phyloP scores from a whole-genome alignment of 2,888 invertebrate genomes.

The Drosophila neonasuta region DNA sequence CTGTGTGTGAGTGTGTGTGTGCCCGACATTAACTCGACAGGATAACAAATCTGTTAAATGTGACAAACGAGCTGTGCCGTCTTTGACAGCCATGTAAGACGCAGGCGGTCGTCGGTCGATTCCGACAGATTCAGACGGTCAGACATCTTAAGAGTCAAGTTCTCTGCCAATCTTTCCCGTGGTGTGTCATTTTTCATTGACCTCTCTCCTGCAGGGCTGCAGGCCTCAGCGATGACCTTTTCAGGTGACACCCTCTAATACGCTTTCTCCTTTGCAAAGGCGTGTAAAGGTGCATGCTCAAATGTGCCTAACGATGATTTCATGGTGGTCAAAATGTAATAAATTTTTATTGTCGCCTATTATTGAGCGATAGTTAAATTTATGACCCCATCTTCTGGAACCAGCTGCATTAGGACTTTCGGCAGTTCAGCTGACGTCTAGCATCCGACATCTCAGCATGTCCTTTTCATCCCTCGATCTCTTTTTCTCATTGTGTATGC shows the following conservation, averaged over 20 bases:
- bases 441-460: conserved; percentile 28
- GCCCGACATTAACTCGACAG: conserved; percentile 82
- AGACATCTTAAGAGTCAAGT: conserved; percentile 64
- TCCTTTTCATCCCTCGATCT: conserved; percentile 20
- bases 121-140: conserved; percentile 10
- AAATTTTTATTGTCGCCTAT: conserved; percentile 76
- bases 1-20: conserved; percentile 49
- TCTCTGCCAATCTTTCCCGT: conserved; percentile 41
- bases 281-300: conserved; percentile 48
- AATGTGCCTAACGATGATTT: conserved; percentile 79
- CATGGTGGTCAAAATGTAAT: conserved; percentile 82
- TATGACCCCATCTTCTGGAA: conserved; percentile 54
- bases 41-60: conserved; percentile 82
- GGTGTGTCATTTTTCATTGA: conserved; percentile 69
- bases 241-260: conserved; percentile 33
- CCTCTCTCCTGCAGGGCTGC: conserved; percentile 47
- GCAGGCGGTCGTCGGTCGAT: conserved; percentile 27
- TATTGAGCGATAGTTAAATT: conserved; percentile 73
- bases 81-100: conserved; percentile 64
- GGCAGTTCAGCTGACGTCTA: conserved; percentile 3
- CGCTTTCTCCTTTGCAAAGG: conserved; percentile 45
- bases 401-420: conserved; percentile 44
- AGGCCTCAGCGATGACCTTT: neutral
- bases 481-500: conserved; percentile 51
- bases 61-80: conserved; percentile 80